Base-by-base conservation (phyloP, 2,797 vertebrate genomes). In the Catharus ustulatus region DNA sequence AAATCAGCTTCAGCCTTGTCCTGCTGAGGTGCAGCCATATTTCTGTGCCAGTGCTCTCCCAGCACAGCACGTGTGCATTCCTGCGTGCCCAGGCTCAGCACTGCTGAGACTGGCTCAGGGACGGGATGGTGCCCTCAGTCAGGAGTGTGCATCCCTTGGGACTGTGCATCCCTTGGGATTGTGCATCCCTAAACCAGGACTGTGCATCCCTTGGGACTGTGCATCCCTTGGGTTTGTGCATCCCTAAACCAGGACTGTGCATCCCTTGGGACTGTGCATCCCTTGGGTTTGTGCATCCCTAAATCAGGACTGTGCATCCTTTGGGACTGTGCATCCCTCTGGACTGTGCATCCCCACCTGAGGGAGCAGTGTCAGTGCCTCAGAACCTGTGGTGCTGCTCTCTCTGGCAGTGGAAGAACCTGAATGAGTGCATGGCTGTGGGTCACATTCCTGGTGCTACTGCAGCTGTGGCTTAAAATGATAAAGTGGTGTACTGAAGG, bases 31-130 rank as follows among this genome's bases (percentile, higher is more conserved):
- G 29, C 51, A 73, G 72, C 42, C 0, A 0, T 8, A 5, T 64
- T 52, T 49, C 86, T 0, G 1, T 26, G 46, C 26, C 0, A 0
- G 4, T 58, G 57, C 27, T 49, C n/a, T 58, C 75, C 71, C 49
- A n/a, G 20, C 8, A 1, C 89, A 58, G 40, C 34, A 11, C 0
- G 0, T 1, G 14, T 26, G 36, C 21, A 0, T 20, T 57, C 1
- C 3, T 52, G 43, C 1, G 0, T 5, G 3, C 67, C 61, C 38
- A 20, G 49, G 55, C 27, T 68, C 0, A 0, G 59, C 59, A 5
- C 18, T 7, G 3, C 0, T 1, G 7, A 1, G 15, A 20, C 40
- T 18, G 49, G 45, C 34, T 30, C 17, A 6, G 27, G 78, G 38
- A 15, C 0, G 0, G 66, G 58, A 58, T 21, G 19, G 79, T 55